Evolutionary conservation across 2,888 invertebrate species (phyloP), one percentile per base, ranked within the genome.

Genomic region (Drosophila trichaetosa): DNA sequence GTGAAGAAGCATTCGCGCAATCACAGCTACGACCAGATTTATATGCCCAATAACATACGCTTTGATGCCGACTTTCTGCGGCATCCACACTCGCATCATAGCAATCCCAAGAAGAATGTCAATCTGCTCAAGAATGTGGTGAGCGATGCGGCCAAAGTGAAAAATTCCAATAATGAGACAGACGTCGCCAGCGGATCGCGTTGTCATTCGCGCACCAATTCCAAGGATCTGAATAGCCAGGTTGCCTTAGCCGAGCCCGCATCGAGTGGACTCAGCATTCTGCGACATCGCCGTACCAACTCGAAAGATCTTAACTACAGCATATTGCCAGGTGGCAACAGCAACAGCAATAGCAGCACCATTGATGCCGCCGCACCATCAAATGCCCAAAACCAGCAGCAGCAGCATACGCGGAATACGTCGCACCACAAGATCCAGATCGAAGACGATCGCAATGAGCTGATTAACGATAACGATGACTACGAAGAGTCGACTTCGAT

Each of bases 251-350:
- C 73, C 29, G 83, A 75, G 40, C 36, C 57, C 4, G 54, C 69
- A 13, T 24, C 82, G 49, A 79, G 84, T 48, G 84, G 90, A 18
- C 74, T 92, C 36, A 92, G 89, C 71, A 93, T 93, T 49, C 91
- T 95, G 73, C 93, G 95, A 2, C 95, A 95, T 92, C 94, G 95
- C 6, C 94, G 95, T 82, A 95, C 95, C 48, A 94, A 94, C 83
- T 95, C 95, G n/a, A 94, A 94, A 82, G 95, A 95, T 83, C 82
- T 93, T 8, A 93, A 93, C 80, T 82, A 91, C 56, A 72, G 79
- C 57, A 65, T 77, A 42, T 79, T 82, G 71, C 73, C 88, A 36
- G 18, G 54, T 42, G 58, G 67, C 65, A 48, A 61, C 51, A 31
- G 36, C 51, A 31, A 33, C 24, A 36, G 13, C 27, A 46, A 46